phyloP scores from a whole-genome alignment of 2,888 invertebrate genomes.

The Cepaea hortensis region DNA sequence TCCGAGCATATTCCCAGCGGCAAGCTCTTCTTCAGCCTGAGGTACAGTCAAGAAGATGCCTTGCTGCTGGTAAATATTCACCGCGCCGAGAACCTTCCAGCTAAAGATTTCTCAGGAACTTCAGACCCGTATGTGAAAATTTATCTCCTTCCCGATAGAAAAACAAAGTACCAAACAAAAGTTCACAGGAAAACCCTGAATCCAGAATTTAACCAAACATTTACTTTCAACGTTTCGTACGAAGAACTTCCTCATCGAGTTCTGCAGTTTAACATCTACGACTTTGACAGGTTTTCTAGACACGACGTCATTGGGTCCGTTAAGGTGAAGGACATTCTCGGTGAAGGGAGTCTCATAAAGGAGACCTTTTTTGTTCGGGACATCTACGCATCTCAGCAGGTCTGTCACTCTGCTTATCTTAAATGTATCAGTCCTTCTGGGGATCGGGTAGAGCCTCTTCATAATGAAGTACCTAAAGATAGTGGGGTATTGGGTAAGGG shows the following conservation, averaged over 20 bases:
- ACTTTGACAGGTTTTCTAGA: conserved; percentile 91
- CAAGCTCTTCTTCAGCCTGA: conserved; percentile 87
- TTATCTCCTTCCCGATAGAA: conserved; percentile 88
- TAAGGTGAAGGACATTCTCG: conserved; percentile 86
- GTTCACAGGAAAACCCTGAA: conserved; percentile 86
- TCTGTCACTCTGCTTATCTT: conserved; percentile 46
- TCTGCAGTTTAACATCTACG: conserved; percentile 90
- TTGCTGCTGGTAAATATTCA: conserved; percentile 87
- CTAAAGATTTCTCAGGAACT: conserved; percentile 89
- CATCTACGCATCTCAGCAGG: conserved; percentile 81
- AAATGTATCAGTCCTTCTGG: neutral
- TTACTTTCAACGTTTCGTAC: conserved; percentile 87
- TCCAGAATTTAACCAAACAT: conserved; percentile 89
- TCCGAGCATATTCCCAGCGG: conserved; percentile 79
- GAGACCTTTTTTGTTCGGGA: conserved; percentile 92
- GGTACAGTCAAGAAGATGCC: conserved; percentile 88
- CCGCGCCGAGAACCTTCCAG: conserved; percentile 85
- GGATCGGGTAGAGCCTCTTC: neutral
- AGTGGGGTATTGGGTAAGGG: too few species aligned
- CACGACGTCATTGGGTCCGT: conserved; percentile 92
- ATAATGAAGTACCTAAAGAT: too few species aligned
- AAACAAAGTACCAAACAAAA: conserved; percentile 91
- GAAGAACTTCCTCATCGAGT: conserved; percentile 86
- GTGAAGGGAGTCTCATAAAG: conserved; percentile 86
- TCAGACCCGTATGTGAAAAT: conserved; percentile 92